Percentiles rank a stretch among this genome's conserved stretches.
Evolutionary conservation across 1,140 invertebrate species (phyloP).

Genomic region (Diprion similis): DNA sequence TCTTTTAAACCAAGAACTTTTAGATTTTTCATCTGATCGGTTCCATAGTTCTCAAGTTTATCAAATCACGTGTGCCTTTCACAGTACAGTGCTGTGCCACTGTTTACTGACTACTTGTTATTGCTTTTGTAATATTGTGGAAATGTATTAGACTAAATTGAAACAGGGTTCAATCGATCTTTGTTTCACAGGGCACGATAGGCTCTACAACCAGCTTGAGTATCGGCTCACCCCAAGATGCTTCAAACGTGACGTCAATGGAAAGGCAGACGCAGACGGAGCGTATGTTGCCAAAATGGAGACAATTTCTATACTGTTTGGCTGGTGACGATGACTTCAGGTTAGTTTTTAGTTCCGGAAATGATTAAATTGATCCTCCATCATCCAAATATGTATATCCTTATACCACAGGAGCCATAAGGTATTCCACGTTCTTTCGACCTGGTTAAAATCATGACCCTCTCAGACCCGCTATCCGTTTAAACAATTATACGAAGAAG

Average conservation of each 20-base stretch:
- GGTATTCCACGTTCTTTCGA: neutral
- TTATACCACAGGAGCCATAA: neutral
- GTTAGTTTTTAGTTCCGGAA: slow-evolving; percentile 27
- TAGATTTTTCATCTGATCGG: no score
- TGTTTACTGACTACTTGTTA: no score
- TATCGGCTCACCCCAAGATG: slow-evolving; percentile 43
- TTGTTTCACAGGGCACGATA: neutral
- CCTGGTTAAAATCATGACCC: neutral
- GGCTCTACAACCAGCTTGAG: slow-evolving; percentile 36
- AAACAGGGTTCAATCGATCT: no score
- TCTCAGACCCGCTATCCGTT: no score
- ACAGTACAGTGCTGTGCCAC: no score
- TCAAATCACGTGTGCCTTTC: no score
- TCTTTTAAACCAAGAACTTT: no score
- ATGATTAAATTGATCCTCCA: neutral
- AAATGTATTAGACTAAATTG: no score
- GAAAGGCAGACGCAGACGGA: slow-evolving; percentile 85
- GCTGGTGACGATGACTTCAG: slow-evolving; percentile 80
- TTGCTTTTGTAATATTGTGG: no score
- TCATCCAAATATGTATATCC: neutral
- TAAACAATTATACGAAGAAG: slow-evolving; percentile 4
- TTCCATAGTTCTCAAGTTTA: no score
- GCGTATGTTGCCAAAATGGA: slow-evolving; percentile 72
- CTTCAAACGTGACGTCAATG: slow-evolving; percentile 68
- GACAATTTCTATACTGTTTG: slow-evolving; percentile 80